Conservation (phyloP, 2,888 invertebrate species). For the Pristionchus mayeri region DNA sequence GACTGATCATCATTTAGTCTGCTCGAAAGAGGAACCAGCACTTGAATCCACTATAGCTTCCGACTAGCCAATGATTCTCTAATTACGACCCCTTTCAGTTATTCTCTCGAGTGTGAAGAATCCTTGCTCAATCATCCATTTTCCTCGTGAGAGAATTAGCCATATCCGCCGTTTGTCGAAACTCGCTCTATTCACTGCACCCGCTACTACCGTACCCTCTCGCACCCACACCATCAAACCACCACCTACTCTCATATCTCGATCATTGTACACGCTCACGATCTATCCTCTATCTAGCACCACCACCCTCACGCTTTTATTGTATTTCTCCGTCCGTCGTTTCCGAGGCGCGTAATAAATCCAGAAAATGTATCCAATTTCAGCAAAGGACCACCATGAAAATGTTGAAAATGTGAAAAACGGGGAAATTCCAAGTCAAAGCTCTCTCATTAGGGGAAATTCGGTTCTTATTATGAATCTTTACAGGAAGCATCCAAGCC, state of each 20-base stretch:
- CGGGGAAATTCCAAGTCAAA: neutral
- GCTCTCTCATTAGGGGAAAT: neutral
- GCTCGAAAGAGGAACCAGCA: too few species aligned
- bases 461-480: neutral
- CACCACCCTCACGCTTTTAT: neutral
- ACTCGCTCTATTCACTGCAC: neutral
- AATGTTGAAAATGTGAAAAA: neutral
- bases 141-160: neutral
- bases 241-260: slow-evolving; percentile 8
- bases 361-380: neutral
- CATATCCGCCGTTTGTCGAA: neutral
- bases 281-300: neutral
- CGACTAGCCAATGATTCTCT: too few species aligned
- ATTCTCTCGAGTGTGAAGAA: neutral
- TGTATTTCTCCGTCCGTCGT: neutral
- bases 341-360: neutral
- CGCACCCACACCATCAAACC: slow-evolving; percentile 1
- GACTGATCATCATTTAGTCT: too few species aligned
- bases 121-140: neutral
- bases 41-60: too few species aligned
- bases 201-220: neutral
- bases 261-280: neutral
- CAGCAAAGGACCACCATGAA: neutral
- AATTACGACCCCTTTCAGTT: too few species aligned
- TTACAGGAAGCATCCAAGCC: slow-evolving; percentile 48